phyloP scores from a whole-genome alignment of 2,888 invertebrate genomes.

The Zelleria hepariella region DNA sequence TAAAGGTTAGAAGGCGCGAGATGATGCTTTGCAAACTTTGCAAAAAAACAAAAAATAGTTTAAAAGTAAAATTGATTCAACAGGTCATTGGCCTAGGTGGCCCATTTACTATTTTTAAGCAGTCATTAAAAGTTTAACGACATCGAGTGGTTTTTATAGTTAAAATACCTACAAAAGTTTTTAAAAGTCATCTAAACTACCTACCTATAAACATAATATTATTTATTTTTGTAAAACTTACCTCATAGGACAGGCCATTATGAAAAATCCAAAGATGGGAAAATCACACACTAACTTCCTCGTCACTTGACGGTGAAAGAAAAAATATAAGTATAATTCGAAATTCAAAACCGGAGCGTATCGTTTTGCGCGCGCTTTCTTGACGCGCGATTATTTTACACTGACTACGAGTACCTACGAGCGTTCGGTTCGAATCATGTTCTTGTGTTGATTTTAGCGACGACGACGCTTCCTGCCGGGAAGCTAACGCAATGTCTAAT shows the following conservation, averaged over 20 bases:
- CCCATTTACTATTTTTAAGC: neutral
- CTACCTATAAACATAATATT: conserved; percentile 4
- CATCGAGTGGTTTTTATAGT: neutral
- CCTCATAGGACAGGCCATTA: conserved; percentile 65
- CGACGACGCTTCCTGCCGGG: no score
- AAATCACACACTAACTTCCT: neutral
- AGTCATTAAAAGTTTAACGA: neutral
- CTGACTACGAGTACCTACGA: conserved; percentile 22
- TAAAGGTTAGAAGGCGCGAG: no score
- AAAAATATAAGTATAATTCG: conserved; percentile 12
- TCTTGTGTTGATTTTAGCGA: no score
- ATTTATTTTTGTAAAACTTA: conserved; percentile 19
- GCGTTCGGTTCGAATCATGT: no score
- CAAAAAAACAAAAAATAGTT: no score
- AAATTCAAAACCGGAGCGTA: conserved; percentile 15
- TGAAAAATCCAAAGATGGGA: conserved; percentile 9
- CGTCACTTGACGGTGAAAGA: conserved; percentile 11
- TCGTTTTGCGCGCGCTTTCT: conserved; percentile 25
- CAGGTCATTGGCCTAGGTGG: neutral
- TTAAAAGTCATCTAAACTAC: no score
- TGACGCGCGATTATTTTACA: conserved; percentile 29
- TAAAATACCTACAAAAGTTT: no score
- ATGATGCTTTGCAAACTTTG: no score
- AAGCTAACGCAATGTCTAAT: no score
- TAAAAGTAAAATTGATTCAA: no score